Evolutionary conservation across 2,797 vertebrate species (phyloP).

Genomic region (Glyptemys insculpta): DNA sequence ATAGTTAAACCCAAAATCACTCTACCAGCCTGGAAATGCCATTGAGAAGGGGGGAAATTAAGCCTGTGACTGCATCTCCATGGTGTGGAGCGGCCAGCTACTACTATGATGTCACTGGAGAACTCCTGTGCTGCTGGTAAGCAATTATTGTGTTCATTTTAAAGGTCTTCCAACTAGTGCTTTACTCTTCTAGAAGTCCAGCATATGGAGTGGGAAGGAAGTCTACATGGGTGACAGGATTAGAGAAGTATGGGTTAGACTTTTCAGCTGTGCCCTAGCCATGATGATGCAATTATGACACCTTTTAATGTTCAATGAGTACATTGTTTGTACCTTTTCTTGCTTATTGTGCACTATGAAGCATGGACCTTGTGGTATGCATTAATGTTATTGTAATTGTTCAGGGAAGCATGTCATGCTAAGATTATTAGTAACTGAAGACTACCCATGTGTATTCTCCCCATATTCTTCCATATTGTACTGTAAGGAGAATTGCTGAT

Average conservation of each 20-base stretch:
- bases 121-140: accelerated
- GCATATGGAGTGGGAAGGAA: background rate
- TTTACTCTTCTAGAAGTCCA: background rate
- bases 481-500: background rate
- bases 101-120: accelerated
- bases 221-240: background rate
- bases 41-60: background rate
- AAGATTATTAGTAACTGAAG: background rate
- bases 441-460: background rate
- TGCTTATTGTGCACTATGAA: background rate
- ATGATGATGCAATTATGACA: background rate
- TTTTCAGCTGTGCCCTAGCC: background rate
- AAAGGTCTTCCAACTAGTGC: background rate
- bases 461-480: background rate
- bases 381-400: background rate
- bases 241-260: background rate
- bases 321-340: background rate
- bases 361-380: background rate
- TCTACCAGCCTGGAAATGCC: accelerated
- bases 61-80: background rate
- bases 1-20: background rate
- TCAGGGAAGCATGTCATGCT: background rate
- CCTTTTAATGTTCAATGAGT: background rate
- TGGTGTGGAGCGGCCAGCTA: background rate
- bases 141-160: background rate